These are phyloP conservation scores for Leptopilina drosophilae DNA, from an alignment of 2,888 invertebrate genomes.

Conservation along the genomic window DNA sequence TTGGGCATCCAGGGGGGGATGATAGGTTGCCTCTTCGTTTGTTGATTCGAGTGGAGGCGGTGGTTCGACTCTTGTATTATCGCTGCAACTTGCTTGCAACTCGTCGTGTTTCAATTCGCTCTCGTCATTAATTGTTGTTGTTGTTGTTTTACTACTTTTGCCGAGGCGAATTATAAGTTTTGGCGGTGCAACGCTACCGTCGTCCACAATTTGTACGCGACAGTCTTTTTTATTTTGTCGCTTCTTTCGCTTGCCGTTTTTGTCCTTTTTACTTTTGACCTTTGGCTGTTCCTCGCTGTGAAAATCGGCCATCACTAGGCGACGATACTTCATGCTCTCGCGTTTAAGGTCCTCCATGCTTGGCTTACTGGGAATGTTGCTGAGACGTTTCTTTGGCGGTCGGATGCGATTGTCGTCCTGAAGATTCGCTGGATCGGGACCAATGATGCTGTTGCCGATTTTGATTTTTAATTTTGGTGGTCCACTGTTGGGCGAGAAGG, in stretches of 20 bases:
- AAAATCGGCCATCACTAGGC: slow-evolving; percentile 90
- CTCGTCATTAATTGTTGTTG: slow-evolving; percentile 1
- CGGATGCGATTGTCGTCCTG: slow-evolving; percentile 75
- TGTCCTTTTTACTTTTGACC: slow-evolving; percentile 78
- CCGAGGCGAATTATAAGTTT: slow-evolving; percentile 88
- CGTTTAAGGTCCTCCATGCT: slow-evolving; percentile 89
- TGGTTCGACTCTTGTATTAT: slow-evolving; percentile 61
- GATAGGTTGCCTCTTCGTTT: slow-evolving; percentile 43
- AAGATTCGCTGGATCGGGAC: slow-evolving; percentile 78
- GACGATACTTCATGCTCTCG: slow-evolving; percentile 92
- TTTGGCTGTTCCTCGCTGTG: slow-evolving; percentile 80
- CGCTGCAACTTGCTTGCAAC: slow-evolving; percentile 36
- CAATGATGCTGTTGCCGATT: slow-evolving; percentile 81
- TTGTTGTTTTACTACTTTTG: slow-evolving; percentile 56
- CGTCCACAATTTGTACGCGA: slow-evolving; percentile 80
- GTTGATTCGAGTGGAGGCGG: slow-evolving; percentile 55
- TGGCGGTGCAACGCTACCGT: slow-evolving; percentile 80
- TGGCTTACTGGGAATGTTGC: slow-evolving; percentile 78
- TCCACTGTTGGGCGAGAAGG: slow-evolving; percentile 76
- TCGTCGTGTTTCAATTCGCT: slow-evolving; percentile 24
- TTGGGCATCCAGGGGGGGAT: slow-evolving; percentile 42
- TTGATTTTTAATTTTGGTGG: slow-evolving; percentile 86
- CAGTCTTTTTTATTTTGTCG: slow-evolving; percentile 76
- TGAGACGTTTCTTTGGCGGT: slow-evolving; percentile 90
- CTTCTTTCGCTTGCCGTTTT: slow-evolving; percentile 80